These are phyloP conservation scores for Myioborus melanocephalus DNA, from an alignment of 2,797 vertebrate genomes.

Conservation along the genomic window DNA sequence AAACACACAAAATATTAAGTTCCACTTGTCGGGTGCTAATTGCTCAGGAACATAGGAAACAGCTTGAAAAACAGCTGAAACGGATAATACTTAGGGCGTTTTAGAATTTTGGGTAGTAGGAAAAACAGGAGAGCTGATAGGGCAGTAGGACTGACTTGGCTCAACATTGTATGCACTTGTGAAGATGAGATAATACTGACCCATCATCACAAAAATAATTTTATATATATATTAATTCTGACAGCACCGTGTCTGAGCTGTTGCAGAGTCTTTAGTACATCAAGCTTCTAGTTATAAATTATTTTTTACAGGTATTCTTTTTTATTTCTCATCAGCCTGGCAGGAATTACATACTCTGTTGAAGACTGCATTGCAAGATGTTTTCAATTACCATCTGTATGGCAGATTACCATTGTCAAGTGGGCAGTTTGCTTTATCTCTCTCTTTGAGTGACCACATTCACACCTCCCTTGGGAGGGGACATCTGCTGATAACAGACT, in stretches of 20 bases:
- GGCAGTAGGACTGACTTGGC: neutral
- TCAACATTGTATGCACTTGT: neutral
- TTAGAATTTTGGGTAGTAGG: neutral
- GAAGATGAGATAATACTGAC: neutral
- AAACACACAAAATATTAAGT: neutral
- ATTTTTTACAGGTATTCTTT: neutral
- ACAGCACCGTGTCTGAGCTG: neutral
- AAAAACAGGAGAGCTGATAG: neutral
- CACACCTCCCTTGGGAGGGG: no score
- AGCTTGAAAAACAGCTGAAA: neutral
- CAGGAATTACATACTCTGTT: neutral
- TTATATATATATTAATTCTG: neutral
- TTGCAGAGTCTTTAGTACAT: neutral
- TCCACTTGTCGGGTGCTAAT: neutral
- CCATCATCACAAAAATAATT: neutral
- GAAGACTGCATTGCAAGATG: no score
- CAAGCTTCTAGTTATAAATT: neutral
- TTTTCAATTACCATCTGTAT: no score
- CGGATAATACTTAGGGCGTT: neutral
- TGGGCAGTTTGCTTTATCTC: no score
- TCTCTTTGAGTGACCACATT: no score
- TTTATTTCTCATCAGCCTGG: neutral
- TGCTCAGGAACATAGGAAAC: neutral
- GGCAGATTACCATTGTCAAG: no score
- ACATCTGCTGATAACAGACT: no score